Conservation (phyloP, 2,888 invertebrate genomes). For the Agrochola litura region DNA sequence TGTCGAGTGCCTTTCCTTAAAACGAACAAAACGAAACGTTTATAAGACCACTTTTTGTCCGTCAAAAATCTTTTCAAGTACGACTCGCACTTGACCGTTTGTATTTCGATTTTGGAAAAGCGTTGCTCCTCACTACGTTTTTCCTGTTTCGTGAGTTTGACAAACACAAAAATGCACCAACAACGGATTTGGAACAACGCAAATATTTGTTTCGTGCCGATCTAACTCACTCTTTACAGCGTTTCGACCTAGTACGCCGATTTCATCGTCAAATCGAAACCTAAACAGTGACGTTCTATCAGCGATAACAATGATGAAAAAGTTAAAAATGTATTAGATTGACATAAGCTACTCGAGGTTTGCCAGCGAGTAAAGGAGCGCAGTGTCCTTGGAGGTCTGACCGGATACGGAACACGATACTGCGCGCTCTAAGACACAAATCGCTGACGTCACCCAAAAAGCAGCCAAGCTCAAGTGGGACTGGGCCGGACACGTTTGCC, state of each 20-base stretch:
- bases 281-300: not conserved
- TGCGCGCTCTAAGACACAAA: too few species aligned
- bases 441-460: too few species aligned
- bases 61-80: not conserved
- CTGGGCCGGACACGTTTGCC: too few species aligned
- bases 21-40: not conserved
- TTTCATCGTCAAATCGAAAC: not conserved
- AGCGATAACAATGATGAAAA: not conserved
- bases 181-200: not conserved
- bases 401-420: too few species aligned
- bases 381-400: too few species aligned
- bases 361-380: too few species aligned
- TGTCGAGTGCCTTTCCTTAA: not conserved
- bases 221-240: not conserved
- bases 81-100: not conserved
- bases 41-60: not conserved
- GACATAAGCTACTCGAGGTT: not conserved
- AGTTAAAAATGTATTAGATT: not conserved
- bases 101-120: not conserved
- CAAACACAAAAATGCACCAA: slow-evolving; percentile 18
- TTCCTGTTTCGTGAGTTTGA: slow-evolving; percentile 17
- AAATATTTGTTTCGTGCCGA: slow-evolving; percentile 21
- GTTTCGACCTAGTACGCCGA: not conserved
- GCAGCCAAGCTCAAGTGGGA: too few species aligned
- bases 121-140: not conserved